Percentiles rank a stretch among this genome's conserved stretches.
phyloP scores from a whole-genome alignment of 2,797 vertebrate genomes.

The Enteromius fasciolatus region DNA sequence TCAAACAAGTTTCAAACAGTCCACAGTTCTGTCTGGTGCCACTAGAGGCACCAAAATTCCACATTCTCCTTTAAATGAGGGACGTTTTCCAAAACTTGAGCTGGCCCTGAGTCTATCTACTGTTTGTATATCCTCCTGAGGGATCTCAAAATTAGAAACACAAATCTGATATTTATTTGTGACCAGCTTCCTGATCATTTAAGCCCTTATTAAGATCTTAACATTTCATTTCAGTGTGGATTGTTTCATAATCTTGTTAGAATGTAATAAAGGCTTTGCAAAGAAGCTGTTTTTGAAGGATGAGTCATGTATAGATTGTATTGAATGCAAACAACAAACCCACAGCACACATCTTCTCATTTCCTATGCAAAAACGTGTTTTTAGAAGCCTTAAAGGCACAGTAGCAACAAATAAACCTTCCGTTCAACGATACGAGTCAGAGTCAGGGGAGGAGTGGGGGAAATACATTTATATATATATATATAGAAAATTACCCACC shows the following conservation, averaged over 20 bases:
- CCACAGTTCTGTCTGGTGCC: neutral
- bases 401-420: neutral
- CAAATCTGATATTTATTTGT: neutral
- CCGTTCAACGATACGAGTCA: neutral
- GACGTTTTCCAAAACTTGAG: conserved; percentile 9
- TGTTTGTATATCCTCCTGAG: neutral
- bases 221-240: neutral
- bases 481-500: neutral
- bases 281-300: neutral
- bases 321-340: conserved; percentile 2
- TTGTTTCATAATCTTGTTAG: neutral
- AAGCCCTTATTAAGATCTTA: conserved; percentile 3
- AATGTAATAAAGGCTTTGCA: neutral
- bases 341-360: neutral
- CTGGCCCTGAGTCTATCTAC: neutral
- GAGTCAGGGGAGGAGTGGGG: too few relatives aligned
- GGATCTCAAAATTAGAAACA: conserved; percentile 13
- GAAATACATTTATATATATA: too few relatives aligned
- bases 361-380: neutral
- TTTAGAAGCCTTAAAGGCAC: neutral
- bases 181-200: neutral
- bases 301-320: neutral
- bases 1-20: neutral
- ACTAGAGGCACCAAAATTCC: neutral
- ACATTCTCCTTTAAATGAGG: neutral